Conservation (phyloP, 2,797 vertebrate genomes). For the Apogon talboti region DNA sequence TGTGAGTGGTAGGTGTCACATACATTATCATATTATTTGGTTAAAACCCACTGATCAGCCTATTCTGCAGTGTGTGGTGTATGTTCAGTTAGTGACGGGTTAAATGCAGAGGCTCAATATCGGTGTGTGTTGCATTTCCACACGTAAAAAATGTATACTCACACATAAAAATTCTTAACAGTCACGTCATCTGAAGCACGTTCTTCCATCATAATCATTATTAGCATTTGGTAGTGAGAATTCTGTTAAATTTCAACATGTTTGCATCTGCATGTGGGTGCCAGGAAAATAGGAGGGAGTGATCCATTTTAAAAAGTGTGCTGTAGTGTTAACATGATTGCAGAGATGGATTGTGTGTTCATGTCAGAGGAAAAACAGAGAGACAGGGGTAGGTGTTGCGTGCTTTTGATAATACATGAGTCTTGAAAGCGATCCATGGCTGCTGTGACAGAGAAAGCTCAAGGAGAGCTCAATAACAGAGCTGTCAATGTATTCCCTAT, state of each 20-base stretch:
- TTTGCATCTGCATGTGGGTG: constrained; percentile 32
- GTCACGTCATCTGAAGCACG: background rate
- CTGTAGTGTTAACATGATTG: constrained; percentile 17
- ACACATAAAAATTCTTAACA: too few species aligned
- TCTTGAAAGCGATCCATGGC: constrained; percentile 75
- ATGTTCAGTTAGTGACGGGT: too few species aligned
- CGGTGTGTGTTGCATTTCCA: too few species aligned
- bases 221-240: background rate
- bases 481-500: constrained; percentile 90
- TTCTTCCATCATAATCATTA: background rate
- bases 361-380: constrained; percentile 22
- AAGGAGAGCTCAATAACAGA: constrained; percentile 91
- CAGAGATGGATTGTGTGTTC: constrained; percentile 30
- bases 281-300: constrained; percentile 23
- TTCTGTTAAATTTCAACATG: background rate
- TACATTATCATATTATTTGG: too few species aligned
- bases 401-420: constrained; percentile 78
- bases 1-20: too few species aligned
- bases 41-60: too few species aligned
- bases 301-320: constrained; percentile 17
- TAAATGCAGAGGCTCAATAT: too few species aligned
- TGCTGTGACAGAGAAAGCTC: constrained; percentile 81
- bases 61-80: too few species aligned
- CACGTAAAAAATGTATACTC: too few species aligned
- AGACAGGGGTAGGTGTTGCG: constrained; percentile 48